Evolutionary conservation across 2,797 vertebrate genomes (phyloP).

Genomic region (Pelodytes ibericus): DNA sequence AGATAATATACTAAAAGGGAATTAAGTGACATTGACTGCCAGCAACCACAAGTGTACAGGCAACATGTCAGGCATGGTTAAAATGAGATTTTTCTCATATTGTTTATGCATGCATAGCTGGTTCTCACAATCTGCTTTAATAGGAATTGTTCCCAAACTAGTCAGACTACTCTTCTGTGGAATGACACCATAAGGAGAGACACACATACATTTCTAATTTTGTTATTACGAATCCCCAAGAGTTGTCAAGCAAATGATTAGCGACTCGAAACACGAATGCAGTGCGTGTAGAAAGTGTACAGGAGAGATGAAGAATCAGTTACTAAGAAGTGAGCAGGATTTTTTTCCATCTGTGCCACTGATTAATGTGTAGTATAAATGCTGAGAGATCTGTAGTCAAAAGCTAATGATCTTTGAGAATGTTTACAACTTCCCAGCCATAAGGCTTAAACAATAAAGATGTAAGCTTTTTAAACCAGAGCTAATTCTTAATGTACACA

Average conservation of each 20-base stretch:
- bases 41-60: neutral
- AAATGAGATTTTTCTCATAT: neutral
- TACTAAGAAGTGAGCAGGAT: conserved; percentile 16
- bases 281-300: conserved; percentile 28
- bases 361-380: conserved; percentile 37
- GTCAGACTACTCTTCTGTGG: conserved; percentile 25
- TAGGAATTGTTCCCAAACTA: conserved; percentile 24
- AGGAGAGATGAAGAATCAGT: conserved; percentile 17
- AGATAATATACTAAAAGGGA: neutral
- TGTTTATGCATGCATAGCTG: conserved; percentile 28
- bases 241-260: conserved; percentile 47
- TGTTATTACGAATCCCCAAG: conserved; percentile 45
- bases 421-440: conserved; percentile 12
- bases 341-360: conserved; percentile 41
- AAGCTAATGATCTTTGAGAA: conserved; percentile 38
- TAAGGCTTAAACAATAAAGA: conserved; percentile 3
- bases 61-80: neutral
- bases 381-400: conserved; percentile 42
- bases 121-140: conserved; percentile 10
- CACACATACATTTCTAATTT: conserved; percentile 40
- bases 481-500: too few relatives aligned
- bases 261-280: conserved; percentile 38
- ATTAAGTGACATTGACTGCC: neutral
- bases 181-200: conserved; percentile 45
- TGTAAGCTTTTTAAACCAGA: too few relatives aligned